phyloP scores from a whole-genome alignment of 64 coral and sea anemone genomes.

The Platygyra sinensis region DNA sequence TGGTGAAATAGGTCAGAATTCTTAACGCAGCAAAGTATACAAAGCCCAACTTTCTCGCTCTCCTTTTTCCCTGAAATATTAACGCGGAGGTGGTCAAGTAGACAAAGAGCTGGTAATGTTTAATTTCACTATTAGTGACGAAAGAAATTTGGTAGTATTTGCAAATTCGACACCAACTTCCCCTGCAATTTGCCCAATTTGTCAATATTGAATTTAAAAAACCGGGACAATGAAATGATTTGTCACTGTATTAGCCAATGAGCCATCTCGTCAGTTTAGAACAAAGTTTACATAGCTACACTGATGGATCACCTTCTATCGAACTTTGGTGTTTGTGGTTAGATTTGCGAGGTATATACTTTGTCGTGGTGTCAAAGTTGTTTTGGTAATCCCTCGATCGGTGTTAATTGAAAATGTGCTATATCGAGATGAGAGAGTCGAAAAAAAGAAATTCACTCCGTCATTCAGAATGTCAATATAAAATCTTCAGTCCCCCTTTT shows the following conservation, averaged over 20 bases:
- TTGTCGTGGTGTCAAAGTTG: neutral
- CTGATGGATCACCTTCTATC: neutral
- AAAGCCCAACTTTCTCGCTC: neutral
- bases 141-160: neutral
- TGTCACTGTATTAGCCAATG: neutral
- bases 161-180: neutral
- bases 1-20: too few relatives aligned
- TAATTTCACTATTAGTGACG: neutral
- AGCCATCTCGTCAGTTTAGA: neutral
- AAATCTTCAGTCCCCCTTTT: neutral
- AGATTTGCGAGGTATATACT: neutral
- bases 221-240: neutral
- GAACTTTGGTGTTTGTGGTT: neutral
- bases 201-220: conserved; percentile 24
- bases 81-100: neutral
- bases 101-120: neutral
- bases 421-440: neutral
- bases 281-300: neutral
- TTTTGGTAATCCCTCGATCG: conserved; percentile 17
- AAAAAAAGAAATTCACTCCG: neutral
- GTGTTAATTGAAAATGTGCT: neutral
- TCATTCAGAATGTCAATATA: neutral
- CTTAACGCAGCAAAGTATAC: too few relatives aligned
- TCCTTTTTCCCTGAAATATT: neutral
- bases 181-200: neutral